A percentile compares a stretch with the other conserved stretches of the same genome.
These are phyloP conservation scores for Cariama cristata DNA, from an alignment of 2,113 vertebrate species.

Conservation along the genomic window DNA sequence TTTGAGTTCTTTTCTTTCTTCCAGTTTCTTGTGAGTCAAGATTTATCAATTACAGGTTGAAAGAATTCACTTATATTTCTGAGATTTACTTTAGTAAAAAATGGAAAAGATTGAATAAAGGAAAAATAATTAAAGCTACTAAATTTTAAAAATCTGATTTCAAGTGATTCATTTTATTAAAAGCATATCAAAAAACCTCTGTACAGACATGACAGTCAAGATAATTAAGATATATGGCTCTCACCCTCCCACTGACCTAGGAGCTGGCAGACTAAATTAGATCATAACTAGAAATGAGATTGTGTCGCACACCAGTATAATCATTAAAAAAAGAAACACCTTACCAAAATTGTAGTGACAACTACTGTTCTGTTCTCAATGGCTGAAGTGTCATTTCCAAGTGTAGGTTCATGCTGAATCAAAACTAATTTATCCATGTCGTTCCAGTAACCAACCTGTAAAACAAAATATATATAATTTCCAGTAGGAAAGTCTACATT, in stretches of 20 bases:
- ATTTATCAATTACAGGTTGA: constrained; percentile 44
- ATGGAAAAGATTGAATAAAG: neutral
- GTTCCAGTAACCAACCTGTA: constrained; percentile 98
- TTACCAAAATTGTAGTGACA: constrained; percentile 99
- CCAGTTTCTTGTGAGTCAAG: constrained; percentile 13
- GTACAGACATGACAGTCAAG: constrained; percentile 6
- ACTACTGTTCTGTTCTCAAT: constrained; percentile 96
- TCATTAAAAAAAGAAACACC: constrained; percentile 68
- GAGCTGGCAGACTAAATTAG: constrained; percentile 23
- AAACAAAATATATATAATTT: neutral
- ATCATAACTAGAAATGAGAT: constrained; percentile 22
- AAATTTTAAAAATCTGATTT: neutral
- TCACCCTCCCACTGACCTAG: neutral
- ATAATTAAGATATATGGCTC: neutral
- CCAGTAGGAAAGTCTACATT: neutral
- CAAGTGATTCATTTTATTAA: neutral
- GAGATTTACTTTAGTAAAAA: constrained; percentile 32
- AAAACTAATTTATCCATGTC: constrained; percentile 97
- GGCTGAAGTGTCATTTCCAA: constrained; percentile 90
- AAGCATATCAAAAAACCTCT: neutral
- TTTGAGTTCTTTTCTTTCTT: constrained; percentile 19
- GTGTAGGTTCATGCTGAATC: constrained; percentile 90
- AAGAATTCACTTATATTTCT: constrained; percentile 22
- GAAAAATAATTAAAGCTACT: neutral
- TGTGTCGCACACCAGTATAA: neutral